phyloP scores from a whole-genome alignment of 2,797 vertebrate genomes.

The Lagocephalus sceleratus region DNA sequence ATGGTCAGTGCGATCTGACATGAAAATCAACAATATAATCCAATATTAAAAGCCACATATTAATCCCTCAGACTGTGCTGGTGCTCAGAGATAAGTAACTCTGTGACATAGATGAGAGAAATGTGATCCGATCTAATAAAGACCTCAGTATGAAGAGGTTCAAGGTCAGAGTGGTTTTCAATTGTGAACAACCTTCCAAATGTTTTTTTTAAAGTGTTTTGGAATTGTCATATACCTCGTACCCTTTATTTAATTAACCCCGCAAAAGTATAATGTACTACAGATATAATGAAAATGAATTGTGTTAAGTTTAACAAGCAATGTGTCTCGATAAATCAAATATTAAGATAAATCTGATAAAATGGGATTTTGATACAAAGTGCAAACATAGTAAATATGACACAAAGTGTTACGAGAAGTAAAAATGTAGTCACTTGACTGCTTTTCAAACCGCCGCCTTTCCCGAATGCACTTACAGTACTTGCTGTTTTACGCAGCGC shows the following conservation, averaged over 20 bases:
- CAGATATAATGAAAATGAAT: too few species aligned
- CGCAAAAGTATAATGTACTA: conserved; percentile 7
- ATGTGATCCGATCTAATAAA: conserved; percentile 76
- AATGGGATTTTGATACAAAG: too few species aligned
- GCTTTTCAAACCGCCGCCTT: too few species aligned
- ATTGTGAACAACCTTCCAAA: conserved; percentile 38
- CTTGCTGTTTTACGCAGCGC: conserved; percentile 32
- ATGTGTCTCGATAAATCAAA: too few species aligned
- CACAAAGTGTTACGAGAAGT: too few species aligned
- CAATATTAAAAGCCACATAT: conserved; percentile 29
- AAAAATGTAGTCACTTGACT: too few species aligned
- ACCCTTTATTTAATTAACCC: conserved; percentile 28
- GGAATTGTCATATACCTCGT: conserved; percentile 1
- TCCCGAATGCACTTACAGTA: conserved; percentile 33
- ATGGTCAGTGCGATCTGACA: conserved; percentile 15
- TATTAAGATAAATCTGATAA: too few species aligned
- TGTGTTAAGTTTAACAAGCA: too few species aligned
- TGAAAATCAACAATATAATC: conserved; percentile 20
- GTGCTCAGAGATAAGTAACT: conserved; percentile 73
- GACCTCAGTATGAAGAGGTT: conserved; percentile 51
- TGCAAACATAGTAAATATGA: too few species aligned
- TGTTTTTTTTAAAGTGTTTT: conserved; percentile 29
- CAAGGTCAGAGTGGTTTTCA: conserved; percentile 49
- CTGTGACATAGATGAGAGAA: conserved; percentile 67
- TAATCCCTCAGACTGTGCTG: too few species aligned